A percentile compares a stretch with the other conserved stretches of the same genome.
Evolutionary conservation across 2,797 vertebrate species (phyloP).

Genomic region (Geotrypetes seraphini): DNA sequence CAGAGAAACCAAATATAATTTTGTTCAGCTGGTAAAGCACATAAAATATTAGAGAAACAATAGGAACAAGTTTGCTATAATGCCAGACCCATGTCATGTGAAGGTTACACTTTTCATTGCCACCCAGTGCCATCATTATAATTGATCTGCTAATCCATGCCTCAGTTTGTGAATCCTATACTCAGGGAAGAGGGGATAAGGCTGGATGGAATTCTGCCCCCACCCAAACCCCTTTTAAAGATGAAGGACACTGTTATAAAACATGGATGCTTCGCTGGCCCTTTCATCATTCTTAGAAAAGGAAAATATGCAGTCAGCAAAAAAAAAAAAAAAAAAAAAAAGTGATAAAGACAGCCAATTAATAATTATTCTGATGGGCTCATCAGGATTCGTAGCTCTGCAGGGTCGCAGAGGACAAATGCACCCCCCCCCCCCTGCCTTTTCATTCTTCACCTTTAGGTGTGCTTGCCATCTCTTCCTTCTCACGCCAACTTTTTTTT

Average conservation of each 20-base stretch:
- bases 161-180: conserved; percentile 47
- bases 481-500: conserved; percentile 45
- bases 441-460: conserved; percentile 53
- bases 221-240: conserved; percentile 17
- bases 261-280: conserved; percentile 15
- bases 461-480: conserved; percentile 15
- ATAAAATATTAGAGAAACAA: too few species aligned
- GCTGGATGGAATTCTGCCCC: neutral
- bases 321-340: conserved; percentile 27
- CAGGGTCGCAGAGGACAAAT: conserved; percentile 52
- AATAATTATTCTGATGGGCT: conserved; percentile 49
- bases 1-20: too few species aligned
- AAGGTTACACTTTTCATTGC: conserved; percentile 43
- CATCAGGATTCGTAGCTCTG: conserved; percentile 25
- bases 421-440: conserved; percentile 52
- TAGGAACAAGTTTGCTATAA: conserved; percentile 29
- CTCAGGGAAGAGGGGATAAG: conserved; percentile 11
- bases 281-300: conserved; percentile 44
- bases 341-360: conserved; percentile 46
- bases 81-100: conserved; percentile 28
- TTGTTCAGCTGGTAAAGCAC: too few species aligned
- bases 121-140: conserved; percentile 37
- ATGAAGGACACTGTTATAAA: conserved; percentile 35
- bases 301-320: conserved; percentile 50
- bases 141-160: conserved; percentile 49